Percentiles rank a stretch among this genome's conserved stretches.
Conservation (phyloP, 2,113 vertebrate species). For the human region GRCh38 chr17:71748501-71749000, state of each 20-base stretch:
- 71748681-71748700: neutral
- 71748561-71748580: neutral
- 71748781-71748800: neutral
- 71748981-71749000: too few species aligned
- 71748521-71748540: too few species aligned
- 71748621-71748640: neutral
- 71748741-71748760: neutral
- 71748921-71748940: neutral
- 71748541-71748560: too few species aligned
- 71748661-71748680: neutral
- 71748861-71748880: neutral
- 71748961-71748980: too few species aligned
- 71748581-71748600: neutral
- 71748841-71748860: neutral
- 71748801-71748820: neutral
- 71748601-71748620: neutral
- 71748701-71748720: neutral
- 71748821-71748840: neutral
- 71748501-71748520: neutral
- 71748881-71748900: neutral
- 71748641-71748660: neutral
- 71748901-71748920: too few species aligned
- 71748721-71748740: neutral
- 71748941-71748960: neutral
- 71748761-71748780: neutral